Evolutionary conservation across 2,797 vertebrate species (phyloP), one percentile per base, ranked within the genome.

Genomic region (Pangasius larnaudii): DNA sequence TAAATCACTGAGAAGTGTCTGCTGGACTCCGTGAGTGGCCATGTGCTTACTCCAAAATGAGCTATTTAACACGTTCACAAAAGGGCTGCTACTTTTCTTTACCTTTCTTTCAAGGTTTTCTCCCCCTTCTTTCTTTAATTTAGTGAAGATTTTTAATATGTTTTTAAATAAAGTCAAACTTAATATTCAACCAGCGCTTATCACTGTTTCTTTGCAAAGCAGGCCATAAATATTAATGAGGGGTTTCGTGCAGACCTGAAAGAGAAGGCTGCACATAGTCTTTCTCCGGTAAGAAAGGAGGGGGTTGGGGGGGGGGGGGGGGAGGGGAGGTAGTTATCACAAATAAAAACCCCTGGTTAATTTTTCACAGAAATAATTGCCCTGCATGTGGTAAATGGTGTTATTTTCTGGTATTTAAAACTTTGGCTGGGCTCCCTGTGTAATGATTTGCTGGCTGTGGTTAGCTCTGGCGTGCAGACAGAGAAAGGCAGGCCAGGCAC

Each of bases 171-270:
- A 96, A 96, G 93, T 95, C 95, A 92, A 94, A 90, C 92, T 95
- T 96, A 96, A 96, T 96, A 96, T 96, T 95, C 94, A 93, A 92
- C 93, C 94, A 93, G 92, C 93, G 94, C 95, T 96, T 96, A 96
- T 96, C 95, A 95, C 94, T 94, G 95, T 95, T 96, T 96, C 95
- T 94, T 94, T 95, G 94, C 95, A 95, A 94, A 96, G 94, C 93
- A 95, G 94, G 91, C 90, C 93, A 96, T 96, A 95, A 96, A 96
- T 96, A 96, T 96, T 96, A 95, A 96, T 96, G 94, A 91, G 86
- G 77, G 82, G 89, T 84, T 91, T 88, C 75, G 89, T 86, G 95
- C 89, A 90, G 92, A 94, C 94, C 94, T 91, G 92, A 94, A 92
- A 93, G 91, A 91, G 87, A 89, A 87, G 89, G 90, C 92, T 91